Conservation (phyloP, 92 coral and sea anemone genomes). For the Virgularia gustaviana region DNA sequence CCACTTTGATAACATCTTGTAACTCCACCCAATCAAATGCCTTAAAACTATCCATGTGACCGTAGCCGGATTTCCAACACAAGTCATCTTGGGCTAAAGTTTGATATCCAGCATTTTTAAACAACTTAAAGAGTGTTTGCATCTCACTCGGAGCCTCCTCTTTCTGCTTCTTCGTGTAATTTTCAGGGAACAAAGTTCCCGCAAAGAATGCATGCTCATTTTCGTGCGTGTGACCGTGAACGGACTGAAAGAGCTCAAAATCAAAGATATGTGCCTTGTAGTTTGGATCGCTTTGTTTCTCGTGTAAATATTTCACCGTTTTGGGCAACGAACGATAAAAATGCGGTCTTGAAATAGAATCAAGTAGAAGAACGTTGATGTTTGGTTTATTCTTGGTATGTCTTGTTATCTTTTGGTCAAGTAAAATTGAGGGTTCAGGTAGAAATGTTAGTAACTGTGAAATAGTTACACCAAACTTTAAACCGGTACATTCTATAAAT, state of each 20-base stretch:
- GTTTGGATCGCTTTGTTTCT: slow-evolving; percentile 52
- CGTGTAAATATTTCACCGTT: slow-evolving; percentile 58
- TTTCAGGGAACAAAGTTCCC: slow-evolving; percentile 34
- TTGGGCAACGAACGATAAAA: slow-evolving; percentile 83
- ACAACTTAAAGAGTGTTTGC: slow-evolving; percentile 64
- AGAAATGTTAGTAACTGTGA: slow-evolving; percentile 25
- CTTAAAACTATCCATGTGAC: slow-evolving; percentile 56
- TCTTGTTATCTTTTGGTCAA: too few species aligned
- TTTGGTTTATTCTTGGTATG: too few species aligned
- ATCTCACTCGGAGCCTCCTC: slow-evolving; percentile 38
- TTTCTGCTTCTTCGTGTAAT: slow-evolving; percentile 7
- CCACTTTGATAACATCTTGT: slow-evolving; percentile 30
- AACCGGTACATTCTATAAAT: slow-evolving; percentile 31
- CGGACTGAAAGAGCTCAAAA: slow-evolving; percentile 35
- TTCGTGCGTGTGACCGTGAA: slow-evolving; percentile 44
- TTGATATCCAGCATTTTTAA: slow-evolving; percentile 72
- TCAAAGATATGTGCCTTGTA: slow-evolving; percentile 37
- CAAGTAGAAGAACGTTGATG: slow-evolving; percentile 67
- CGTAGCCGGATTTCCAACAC: slow-evolving; percentile 75
- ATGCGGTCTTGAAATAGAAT: slow-evolving; percentile 81
- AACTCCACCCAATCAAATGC: slow-evolving; percentile 51
- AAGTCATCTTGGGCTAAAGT: slow-evolving; percentile 77
- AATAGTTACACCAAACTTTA: background rate
- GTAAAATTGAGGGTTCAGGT: too few species aligned
- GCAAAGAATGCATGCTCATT: slow-evolving; percentile 30